phyloP scores from a whole-genome alignment of 2,113 vertebrate species.

The Anseranas semipalmata region DNA sequence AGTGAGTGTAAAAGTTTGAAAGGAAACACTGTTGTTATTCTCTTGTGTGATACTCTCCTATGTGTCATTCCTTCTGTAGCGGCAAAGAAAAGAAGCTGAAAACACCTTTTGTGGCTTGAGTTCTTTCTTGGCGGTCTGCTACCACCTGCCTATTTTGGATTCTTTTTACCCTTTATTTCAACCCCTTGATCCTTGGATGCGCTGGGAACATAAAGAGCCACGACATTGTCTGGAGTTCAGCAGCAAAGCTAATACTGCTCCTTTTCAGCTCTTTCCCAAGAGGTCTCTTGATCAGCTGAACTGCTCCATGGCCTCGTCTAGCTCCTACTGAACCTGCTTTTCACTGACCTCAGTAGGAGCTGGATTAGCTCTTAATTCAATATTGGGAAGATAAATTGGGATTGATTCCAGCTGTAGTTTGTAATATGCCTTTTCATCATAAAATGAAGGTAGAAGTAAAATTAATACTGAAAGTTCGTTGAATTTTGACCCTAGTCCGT shows the following conservation, averaged over 20 bases:
- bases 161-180: conserved; percentile 34
- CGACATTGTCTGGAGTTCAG: background rate
- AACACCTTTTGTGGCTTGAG: background rate
- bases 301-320: background rate
- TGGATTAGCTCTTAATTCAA: background rate
- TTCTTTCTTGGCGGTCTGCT: background rate
- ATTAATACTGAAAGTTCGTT: background rate
- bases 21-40: background rate
- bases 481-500: conserved; percentile 15
- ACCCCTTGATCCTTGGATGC: background rate
- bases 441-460: background rate
- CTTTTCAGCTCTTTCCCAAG: background rate
- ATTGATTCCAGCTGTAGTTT: conserved; percentile 12
- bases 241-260: background rate
- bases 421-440: background rate
- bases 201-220: background rate
- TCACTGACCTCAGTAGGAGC: conserved; percentile 5
- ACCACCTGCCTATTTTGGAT: conserved; percentile 1
- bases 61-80: background rate
- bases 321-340: background rate
- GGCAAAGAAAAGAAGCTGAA: background rate
- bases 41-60: background rate
- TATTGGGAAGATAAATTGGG: conserved; percentile 9
- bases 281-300: background rate
- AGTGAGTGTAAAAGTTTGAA: background rate